A percentile compares a stretch with the other conserved stretches of the same genome.
Evolutionary conservation across 2,888 invertebrate genomes (phyloP).

Genomic region (Caenorhabditis doughertyi): DNA sequence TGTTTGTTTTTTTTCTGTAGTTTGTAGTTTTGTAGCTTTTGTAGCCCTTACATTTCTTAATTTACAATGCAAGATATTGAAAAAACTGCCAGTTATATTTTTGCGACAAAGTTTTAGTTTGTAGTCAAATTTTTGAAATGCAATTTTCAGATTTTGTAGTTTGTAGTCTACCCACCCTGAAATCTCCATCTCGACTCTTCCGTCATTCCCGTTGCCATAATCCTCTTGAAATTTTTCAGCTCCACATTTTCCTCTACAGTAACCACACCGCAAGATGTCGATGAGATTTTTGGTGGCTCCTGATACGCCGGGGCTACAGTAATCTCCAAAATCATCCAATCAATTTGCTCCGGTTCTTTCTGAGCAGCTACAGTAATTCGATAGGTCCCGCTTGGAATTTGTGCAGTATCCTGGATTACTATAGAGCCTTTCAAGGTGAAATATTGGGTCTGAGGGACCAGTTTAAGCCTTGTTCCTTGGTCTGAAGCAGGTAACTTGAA

Average conservation of each 20-base stretch:
- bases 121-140: too few species aligned
- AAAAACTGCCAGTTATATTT: too few species aligned
- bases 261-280: conserved; percentile 77
- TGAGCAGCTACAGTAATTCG: conserved; percentile 45
- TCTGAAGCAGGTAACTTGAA: not conserved
- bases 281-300: conserved; percentile 68
- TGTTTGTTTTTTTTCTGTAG: too few species aligned
- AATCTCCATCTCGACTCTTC: conserved; percentile 61
- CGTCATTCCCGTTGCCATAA: conserved; percentile 69
- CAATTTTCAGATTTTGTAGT: too few species aligned
- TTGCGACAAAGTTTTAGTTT: too few species aligned
- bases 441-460: conserved; percentile 18
- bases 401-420: conserved; percentile 9
- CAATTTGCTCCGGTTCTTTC: not conserved
- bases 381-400: not conserved
- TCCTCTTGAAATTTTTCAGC: conserved; percentile 66
- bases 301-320: not conserved
- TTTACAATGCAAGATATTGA: too few species aligned
- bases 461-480: not conserved
- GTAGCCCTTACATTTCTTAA: too few species aligned
- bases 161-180: conserved; percentile 61
- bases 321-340: conserved; percentile 36
- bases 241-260: conserved; percentile 74
- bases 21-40: too few species aligned
- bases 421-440: conserved; percentile 21